Conservation (phyloP, 2,888 invertebrate species). For the Mechanitis messenoides region DNA sequence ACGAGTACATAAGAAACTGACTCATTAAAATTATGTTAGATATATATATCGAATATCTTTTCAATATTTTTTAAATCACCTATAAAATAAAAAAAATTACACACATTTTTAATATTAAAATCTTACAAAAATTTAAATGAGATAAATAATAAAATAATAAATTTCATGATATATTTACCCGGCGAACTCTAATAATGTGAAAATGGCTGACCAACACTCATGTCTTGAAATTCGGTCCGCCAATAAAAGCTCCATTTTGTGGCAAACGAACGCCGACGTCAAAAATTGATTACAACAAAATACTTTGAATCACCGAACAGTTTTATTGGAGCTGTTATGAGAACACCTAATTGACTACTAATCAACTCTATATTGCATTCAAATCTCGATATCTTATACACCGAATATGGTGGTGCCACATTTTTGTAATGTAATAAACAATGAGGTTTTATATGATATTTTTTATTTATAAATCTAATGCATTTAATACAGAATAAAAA, state of each 20-base stretch:
- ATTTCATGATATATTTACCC: too few relatives aligned
- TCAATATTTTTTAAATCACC: too few relatives aligned
- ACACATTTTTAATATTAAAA: too few relatives aligned
- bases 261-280: conserved; percentile 70
- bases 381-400: conserved; percentile 6
- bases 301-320: conserved; percentile 70
- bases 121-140: too few relatives aligned
- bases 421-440: background rate
- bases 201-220: conserved; percentile 36
- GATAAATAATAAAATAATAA: too few relatives aligned
- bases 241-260: conserved; percentile 68
- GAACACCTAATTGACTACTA: conserved; percentile 68
- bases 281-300: conserved; percentile 75
- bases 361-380: conserved; percentile 29
- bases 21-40: too few relatives aligned
- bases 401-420: background rate
- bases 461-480: too few relatives aligned
- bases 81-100: too few relatives aligned
- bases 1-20: too few relatives aligned
- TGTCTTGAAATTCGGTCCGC: conserved; percentile 72
- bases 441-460: background rate
- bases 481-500: too few relatives aligned
- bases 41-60: too few relatives aligned
- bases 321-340: conserved; percentile 72
- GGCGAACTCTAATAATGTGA: conserved; percentile 14